phyloP scores from a whole-genome alignment of 2,113 vertebrate species.

The Trogon surrucura region DNA sequence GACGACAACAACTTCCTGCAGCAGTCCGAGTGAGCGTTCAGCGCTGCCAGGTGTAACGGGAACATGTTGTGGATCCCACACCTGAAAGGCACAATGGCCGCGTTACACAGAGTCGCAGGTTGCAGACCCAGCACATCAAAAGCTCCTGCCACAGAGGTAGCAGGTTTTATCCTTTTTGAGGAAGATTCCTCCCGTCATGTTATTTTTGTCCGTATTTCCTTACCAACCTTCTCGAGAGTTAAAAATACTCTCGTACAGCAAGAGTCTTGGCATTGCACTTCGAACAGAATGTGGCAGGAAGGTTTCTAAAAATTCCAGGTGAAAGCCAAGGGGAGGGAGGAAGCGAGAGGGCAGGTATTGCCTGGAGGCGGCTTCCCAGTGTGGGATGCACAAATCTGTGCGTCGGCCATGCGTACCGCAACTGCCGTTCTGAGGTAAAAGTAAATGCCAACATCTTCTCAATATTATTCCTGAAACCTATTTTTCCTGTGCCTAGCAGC shows the following conservation, averaged over 20 bases:
- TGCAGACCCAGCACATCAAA: not conserved
- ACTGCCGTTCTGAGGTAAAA: not conserved
- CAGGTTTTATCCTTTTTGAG: not conserved
- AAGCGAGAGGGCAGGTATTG: not conserved
- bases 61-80: constrained; percentile 96
- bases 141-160: not conserved
- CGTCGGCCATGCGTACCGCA: not conserved
- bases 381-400: not conserved
- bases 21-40: constrained; percentile 95
- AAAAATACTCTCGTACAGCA: not conserved
- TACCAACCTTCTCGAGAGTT: not conserved
- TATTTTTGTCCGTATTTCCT: constrained; percentile 28
- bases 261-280: not conserved
- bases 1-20: constrained; percentile 95
- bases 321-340: not conserved
- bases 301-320: not conserved
- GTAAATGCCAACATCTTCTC: not conserved
- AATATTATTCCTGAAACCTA: not conserved
- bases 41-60: constrained; percentile 92
- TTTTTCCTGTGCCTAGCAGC: not conserved
- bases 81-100: constrained; percentile 70
- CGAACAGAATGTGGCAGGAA: constrained; percentile 13
- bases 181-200: not conserved
- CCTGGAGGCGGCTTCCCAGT: not conserved
- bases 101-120: not conserved